Percentiles rank a stretch among this genome's conserved stretches.
phyloP scores from a whole-genome alignment of 2,888 invertebrate genomes.

The Heteromurus nitidus region DNA sequence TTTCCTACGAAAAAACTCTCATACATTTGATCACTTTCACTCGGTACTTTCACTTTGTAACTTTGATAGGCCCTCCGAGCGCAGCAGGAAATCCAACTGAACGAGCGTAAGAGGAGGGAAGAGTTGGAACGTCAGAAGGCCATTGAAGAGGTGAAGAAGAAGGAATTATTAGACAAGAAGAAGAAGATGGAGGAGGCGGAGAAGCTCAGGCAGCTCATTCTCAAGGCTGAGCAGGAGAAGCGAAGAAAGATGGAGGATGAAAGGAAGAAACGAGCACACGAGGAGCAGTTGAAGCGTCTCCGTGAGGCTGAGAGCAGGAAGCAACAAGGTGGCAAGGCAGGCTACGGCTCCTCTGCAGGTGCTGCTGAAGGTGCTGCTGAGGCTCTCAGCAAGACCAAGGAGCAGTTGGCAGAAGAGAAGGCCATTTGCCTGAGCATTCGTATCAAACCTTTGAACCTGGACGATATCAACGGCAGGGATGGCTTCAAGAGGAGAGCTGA shows the following conservation, averaged over 20 bases:
- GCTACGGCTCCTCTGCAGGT: conserved; percentile 49
- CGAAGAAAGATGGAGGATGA: conserved; percentile 63
- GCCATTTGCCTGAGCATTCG: conserved; percentile 65
- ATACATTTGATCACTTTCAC: too few species aligned
- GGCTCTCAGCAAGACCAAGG: conserved; percentile 67
- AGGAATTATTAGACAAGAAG: conserved; percentile 60
- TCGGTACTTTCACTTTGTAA: not conserved
- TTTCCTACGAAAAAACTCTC: not conserved
- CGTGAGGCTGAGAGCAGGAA: conserved; percentile 59
- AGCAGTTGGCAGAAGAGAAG: conserved; percentile 68
- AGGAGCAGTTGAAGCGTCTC: conserved; percentile 63
- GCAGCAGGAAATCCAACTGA: conserved; percentile 60
- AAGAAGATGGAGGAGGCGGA: conserved; percentile 67
- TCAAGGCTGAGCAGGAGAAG: conserved; percentile 65
- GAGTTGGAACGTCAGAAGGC: conserved; percentile 64
- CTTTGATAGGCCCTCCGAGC: conserved; percentile 48
- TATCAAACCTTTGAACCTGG: conserved; percentile 67
- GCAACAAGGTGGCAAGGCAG: conserved; percentile 51
- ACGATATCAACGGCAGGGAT: conserved; percentile 38
- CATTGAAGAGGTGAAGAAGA: conserved; percentile 62
- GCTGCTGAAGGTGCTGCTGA: conserved; percentile 59
- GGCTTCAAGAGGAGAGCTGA: conserved; percentile 51
- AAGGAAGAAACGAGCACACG: conserved; percentile 63
- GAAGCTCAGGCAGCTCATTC: conserved; percentile 61
- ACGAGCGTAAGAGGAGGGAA: conserved; percentile 65